Percentiles rank a stretch among this genome's conserved stretches.
These are phyloP conservation scores for Drosophila nasuta DNA, from an alignment of 1,140 invertebrate species.

Conservation along the genomic window DNA sequence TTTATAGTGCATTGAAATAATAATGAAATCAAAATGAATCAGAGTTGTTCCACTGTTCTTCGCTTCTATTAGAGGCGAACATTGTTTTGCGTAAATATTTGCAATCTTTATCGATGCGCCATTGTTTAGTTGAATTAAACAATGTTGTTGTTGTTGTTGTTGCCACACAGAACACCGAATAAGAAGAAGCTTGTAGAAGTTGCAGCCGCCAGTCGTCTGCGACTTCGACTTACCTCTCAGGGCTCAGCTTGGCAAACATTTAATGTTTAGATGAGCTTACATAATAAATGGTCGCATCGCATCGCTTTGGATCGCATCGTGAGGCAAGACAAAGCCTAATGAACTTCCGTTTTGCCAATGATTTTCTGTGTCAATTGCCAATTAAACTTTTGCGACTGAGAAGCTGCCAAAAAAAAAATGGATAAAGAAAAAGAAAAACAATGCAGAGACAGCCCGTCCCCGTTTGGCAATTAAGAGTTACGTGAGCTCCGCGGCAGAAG, in stretches of 20 bases:
- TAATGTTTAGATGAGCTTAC: slow-evolving; percentile 25
- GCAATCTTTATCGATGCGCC: slow-evolving; percentile 50
- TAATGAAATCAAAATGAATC: not conserved
- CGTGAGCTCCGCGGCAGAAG: slow-evolving; percentile 23
- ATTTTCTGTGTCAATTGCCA: slow-evolving; percentile 54
- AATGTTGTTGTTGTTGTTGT: not conserved
- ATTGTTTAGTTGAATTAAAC: slow-evolving; percentile 23
- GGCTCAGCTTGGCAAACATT: not conserved
- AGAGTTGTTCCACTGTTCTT: slow-evolving; percentile 3
- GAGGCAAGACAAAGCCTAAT: slow-evolving; percentile 61
- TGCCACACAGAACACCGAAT: slow-evolving; percentile 1
- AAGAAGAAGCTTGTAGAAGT: not conserved
- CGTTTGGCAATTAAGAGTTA: slow-evolving; percentile 38
- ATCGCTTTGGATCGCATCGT: slow-evolving; percentile 20
- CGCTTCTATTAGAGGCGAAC: slow-evolving; percentile 37
- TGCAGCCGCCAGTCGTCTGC: slow-evolving; percentile 5
- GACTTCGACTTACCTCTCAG: not conserved
- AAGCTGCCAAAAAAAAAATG: slow-evolving; percentile 19
- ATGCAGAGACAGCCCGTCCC: slow-evolving; percentile 17
- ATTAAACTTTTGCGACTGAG: slow-evolving; percentile 44
- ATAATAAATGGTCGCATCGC: slow-evolving; percentile 26
- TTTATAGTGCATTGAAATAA: too few relatives aligned
- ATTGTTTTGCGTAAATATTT: slow-evolving; percentile 62
- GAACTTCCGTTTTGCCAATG: slow-evolving; percentile 70
- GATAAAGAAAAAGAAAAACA: slow-evolving; percentile 15